A percentile compares a stretch with the other conserved stretches of the same genome.
phyloP scores from a whole-genome alignment of 1,140 invertebrate genomes.

The Diorhabda sublineata region DNA sequence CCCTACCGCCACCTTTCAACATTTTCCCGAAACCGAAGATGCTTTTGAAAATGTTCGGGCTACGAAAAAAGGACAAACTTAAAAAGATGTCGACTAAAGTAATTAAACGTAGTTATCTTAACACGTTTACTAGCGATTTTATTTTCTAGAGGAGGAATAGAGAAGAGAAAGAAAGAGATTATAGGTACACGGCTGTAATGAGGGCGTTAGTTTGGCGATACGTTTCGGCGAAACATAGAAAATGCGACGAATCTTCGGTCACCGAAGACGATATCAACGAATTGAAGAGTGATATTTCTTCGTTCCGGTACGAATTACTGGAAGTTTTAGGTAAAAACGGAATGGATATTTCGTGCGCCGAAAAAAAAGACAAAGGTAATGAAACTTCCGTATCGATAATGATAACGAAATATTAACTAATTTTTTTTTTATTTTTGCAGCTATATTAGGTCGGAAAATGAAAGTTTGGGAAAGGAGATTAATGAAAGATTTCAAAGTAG shows the following conservation, averaged over 20 bases:
- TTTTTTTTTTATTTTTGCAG: conserved; percentile 43
- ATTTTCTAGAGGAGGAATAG: conserved; percentile 35
- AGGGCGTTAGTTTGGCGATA: conserved; percentile 80
- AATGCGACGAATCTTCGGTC: conserved; percentile 70
- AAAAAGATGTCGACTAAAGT: conserved; percentile 62
- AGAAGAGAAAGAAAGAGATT: conserved; percentile 60
- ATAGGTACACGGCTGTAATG: conserved; percentile 74
- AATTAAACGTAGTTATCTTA: conserved; percentile 14
- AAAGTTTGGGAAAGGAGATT: conserved; percentile 76
- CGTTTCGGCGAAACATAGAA: conserved; percentile 71
- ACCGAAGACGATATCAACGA: conserved; percentile 92
- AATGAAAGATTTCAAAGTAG: conserved; percentile 83
- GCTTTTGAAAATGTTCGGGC: conserved; percentile 58
- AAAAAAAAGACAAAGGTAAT: conserved; percentile 65
- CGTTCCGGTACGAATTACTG: conserved; percentile 76
- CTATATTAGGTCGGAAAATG: conserved; percentile 66
- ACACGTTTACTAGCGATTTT: background rate
- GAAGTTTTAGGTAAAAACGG: conserved; percentile 77
- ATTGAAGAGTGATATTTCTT: conserved; percentile 82
- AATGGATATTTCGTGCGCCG: conserved; percentile 69
- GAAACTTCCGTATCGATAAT: background rate
- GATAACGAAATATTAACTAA: background rate
- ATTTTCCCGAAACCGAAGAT: conserved; percentile 70
- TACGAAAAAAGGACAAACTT: conserved; percentile 67
- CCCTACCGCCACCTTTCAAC: conserved; percentile 82